Percentiles rank a stretch among this genome's conserved stretches.
Conservation (phyloP, 2,888 invertebrate genomes). For the Eupithecia subumbrata region DNA sequence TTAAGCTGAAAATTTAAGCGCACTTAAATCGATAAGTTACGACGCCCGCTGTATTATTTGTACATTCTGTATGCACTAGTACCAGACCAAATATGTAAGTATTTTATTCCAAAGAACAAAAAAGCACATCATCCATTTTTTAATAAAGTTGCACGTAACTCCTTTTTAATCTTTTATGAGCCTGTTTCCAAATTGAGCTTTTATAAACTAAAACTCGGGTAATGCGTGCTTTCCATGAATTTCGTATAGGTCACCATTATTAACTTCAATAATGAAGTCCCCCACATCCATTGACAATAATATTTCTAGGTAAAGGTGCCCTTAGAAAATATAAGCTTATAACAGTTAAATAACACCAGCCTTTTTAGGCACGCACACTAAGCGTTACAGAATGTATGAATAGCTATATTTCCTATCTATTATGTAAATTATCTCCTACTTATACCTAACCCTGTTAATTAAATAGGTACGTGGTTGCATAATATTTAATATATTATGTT, state of each 20-base stretch:
- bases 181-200: slow-evolving; percentile 14
- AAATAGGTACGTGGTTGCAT: slow-evolving; percentile 43
- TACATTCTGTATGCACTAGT: slow-evolving; percentile 59
- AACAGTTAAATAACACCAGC: slow-evolving; percentile 24
- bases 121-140: background rate
- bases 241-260: slow-evolving; percentile 13
- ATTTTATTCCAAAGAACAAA: background rate
- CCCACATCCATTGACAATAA: slow-evolving; percentile 45
- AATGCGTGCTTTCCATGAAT: slow-evolving; percentile 14
- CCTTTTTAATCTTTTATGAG: background rate
- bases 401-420: slow-evolving; percentile 45
- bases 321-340: slow-evolving; percentile 31
- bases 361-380: slow-evolving; percentile 27
- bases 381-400: slow-evolving; percentile 61
- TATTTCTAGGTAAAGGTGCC: slow-evolving; percentile 34
- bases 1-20: slow-evolving; percentile 76
- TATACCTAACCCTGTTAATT: slow-evolving; percentile 45
- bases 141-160: background rate
- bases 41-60: slow-evolving; percentile 54
- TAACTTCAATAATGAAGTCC: slow-evolving; percentile 27
- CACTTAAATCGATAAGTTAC: slow-evolving; percentile 58
- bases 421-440: slow-evolving; percentile 48
- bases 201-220: slow-evolving; percentile 6
- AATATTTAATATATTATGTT: slow-evolving; percentile 46
- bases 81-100: slow-evolving; percentile 19